phyloP scores from a whole-genome alignment of 2,888 invertebrate species.

The Fragum whitleyi region DNA sequence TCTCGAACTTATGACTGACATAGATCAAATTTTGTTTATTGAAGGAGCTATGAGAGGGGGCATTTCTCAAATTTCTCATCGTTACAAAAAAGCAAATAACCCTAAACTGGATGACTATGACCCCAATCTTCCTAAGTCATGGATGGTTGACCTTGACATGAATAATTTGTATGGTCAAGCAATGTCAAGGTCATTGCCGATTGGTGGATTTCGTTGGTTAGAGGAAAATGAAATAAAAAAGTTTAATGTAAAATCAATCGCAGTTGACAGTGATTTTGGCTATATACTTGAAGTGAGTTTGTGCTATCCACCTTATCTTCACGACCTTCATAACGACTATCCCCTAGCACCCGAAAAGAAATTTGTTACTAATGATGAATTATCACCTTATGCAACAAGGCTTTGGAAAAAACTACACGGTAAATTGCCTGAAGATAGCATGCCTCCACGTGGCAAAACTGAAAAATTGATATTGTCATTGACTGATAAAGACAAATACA shows the following conservation, averaged over 20 bases:
- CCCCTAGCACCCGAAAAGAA: slow-evolving; percentile 28
- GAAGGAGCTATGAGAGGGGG: slow-evolving; percentile 22
- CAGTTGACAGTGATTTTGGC: slow-evolving; percentile 18
- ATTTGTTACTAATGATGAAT: slow-evolving; percentile 7
- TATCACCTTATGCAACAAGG: slow-evolving; percentile 23
- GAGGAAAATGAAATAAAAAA: slow-evolving; percentile 11
- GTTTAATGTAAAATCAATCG: neutral
- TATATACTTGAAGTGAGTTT: slow-evolving; percentile 33
- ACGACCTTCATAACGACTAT: slow-evolving; percentile 20
- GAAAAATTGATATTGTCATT: slow-evolving; percentile 20
- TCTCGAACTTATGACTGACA: slow-evolving; percentile 24
- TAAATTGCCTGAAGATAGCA: neutral
- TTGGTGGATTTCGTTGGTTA: slow-evolving; percentile 10
- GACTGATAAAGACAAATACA: slow-evolving; percentile 24
- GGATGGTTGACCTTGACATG: slow-evolving; percentile 11
- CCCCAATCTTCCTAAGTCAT: neutral
- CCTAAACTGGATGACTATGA: slow-evolving; percentile 15
- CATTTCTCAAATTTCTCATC: slow-evolving; percentile 8
- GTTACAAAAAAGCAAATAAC: slow-evolving; percentile 12
- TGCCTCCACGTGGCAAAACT: slow-evolving; percentile 16
- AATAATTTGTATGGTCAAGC: slow-evolving; percentile 35
- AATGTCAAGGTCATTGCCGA: slow-evolving; percentile 21
- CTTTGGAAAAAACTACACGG: slow-evolving; percentile 26
- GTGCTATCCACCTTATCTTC: slow-evolving; percentile 2
- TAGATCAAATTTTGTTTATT: slow-evolving; percentile 19